Percentiles rank a stretch among this genome's conserved stretches.
phyloP scores from a whole-genome alignment of 1,140 invertebrate species.

The Pseudoatta argentina region DNA sequence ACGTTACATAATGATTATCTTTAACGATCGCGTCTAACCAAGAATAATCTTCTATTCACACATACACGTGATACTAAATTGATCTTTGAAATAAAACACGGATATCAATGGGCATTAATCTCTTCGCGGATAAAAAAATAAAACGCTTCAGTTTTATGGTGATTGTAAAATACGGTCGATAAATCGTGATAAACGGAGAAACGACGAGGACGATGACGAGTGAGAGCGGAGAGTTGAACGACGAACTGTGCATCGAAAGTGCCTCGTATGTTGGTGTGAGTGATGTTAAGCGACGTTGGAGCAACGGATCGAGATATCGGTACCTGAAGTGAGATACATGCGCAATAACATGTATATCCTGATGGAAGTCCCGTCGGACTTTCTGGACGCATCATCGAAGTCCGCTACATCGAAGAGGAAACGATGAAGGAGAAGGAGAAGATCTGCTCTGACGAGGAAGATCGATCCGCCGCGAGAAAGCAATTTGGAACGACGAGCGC shows the following conservation, averaged over 20 bases:
- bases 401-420: conserved; percentile 34
- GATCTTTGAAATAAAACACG: not conserved
- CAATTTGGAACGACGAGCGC: not conserved
- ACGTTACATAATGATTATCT: conserved; percentile 32
- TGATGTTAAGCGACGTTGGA: conserved; percentile 43
- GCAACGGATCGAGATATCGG: conserved; percentile 45
- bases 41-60: not conserved
- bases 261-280: conserved; percentile 61
- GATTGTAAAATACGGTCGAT: conserved; percentile 25
- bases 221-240: conserved; percentile 58
- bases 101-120: conserved; percentile 2
- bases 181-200: conserved; percentile 3
- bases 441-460: not conserved
- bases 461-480: not conserved
- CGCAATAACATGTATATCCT: conserved; percentile 57
- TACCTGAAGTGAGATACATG: conserved; percentile 34
- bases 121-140: not conserved
- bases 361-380: conserved; percentile 42
- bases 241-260: conserved; percentile 66
- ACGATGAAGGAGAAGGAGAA: not conserved
- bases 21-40: no score
- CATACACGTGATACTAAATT: not conserved
- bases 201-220: conserved; percentile 5
- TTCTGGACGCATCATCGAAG: not conserved
- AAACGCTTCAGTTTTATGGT: conserved; percentile 8